Conservation (phyloP, 2,797 vertebrate species). For the Catharus ustulatus region DNA sequence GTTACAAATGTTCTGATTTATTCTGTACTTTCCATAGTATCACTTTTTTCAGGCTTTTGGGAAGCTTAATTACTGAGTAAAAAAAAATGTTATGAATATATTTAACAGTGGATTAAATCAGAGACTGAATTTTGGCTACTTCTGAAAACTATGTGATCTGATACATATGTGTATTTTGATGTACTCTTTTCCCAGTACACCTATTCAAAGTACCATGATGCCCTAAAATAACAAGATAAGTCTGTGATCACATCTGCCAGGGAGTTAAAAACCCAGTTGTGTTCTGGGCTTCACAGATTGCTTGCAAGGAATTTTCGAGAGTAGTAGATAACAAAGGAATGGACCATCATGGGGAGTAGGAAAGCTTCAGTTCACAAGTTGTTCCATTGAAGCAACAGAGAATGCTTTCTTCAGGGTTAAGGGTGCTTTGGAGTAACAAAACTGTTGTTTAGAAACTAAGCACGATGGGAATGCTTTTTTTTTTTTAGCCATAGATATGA, state of each 20-base stretch:
- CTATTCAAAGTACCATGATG: neutral
- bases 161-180: neutral
- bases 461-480: neutral
- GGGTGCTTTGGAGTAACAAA: neutral
- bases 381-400: neutral
- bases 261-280: neutral
- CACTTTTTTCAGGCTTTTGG: neutral
- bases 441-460: neutral
- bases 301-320: neutral
- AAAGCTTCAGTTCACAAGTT: neutral
- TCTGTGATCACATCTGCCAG: neutral
- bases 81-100: neutral
- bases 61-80: neutral
- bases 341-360: fast-evolving
- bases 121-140: neutral
- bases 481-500: neutral
- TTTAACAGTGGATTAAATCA: neutral
- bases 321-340: neutral
- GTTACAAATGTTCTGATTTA: neutral
- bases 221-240: neutral
- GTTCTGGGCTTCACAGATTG: neutral
- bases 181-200: neutral
- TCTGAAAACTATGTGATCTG: neutral
- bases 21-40: neutral
- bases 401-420: neutral